Conservation (phyloP, 2,797 vertebrate species). For the Micromesistius poutassou region DNA sequence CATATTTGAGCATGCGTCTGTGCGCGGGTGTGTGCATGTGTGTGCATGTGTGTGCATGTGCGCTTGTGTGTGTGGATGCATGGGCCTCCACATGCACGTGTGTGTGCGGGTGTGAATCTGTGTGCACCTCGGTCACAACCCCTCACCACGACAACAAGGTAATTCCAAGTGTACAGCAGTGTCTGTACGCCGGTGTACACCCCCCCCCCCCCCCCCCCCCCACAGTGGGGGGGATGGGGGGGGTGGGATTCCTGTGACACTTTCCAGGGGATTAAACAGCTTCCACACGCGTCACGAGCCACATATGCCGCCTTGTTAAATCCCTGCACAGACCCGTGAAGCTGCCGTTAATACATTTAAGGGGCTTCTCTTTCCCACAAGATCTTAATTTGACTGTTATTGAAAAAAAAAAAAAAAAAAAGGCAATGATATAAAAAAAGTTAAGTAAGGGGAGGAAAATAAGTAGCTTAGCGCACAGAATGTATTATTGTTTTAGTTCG, state of each 20-base stretch:
- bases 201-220: too few relatives aligned
- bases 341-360: constrained; percentile 54
- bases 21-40: constrained; percentile 1
- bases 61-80: neutral
- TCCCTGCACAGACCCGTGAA: constrained; percentile 60
- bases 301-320: constrained; percentile 59
- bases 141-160: too few relatives aligned
- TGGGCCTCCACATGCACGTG: neutral
- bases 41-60: neutral
- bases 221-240: too few relatives aligned
- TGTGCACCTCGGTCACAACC: too few relatives aligned
- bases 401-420: constrained; percentile 47
- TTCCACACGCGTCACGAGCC: constrained; percentile 58
- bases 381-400: constrained; percentile 58
- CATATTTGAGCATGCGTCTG: neutral
- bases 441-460: neutral
- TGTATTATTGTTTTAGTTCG: too few relatives aligned
- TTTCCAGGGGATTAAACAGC: constrained; percentile 50
- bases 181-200: too few relatives aligned
- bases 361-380: constrained; percentile 58
- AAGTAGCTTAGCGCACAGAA: constrained; percentile 52
- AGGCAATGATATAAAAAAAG: too few relatives aligned
- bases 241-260: neutral
- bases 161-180: too few relatives aligned
- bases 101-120: neutral